Percentiles rank a stretch among this genome's conserved stretches.
Evolutionary conservation across 2,113 vertebrate genomes (phyloP).

Genomic region (Empidonax alnorum): DNA sequence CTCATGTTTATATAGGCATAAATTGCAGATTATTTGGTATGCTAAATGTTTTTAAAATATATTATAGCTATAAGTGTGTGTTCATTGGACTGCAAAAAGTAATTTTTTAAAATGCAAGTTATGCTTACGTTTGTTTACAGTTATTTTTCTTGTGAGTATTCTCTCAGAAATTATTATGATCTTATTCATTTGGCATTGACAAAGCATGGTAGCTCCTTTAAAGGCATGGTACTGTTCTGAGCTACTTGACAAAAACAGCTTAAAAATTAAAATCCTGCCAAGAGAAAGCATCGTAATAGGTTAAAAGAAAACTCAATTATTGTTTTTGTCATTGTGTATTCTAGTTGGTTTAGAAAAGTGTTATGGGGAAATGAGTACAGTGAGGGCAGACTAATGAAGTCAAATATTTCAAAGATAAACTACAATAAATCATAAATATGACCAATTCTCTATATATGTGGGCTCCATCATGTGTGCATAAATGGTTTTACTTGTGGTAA

Average conservation of each 20-base stretch:
- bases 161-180: not conserved
- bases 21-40: not conserved
- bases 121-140: slow-evolving; percentile 19
- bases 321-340: not conserved
- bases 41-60: not conserved
- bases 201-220: not conserved
- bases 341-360: not conserved
- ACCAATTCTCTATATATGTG: not conserved
- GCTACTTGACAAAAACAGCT: not conserved
- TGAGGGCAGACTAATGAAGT: not conserved
- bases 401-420: not conserved
- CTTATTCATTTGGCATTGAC: not conserved
- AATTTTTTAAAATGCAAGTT: not conserved
- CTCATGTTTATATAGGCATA: not conserved
- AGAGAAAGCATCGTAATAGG: not conserved
- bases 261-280: not conserved
- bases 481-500: not conserved
- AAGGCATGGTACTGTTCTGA: not conserved
- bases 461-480: not conserved
- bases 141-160: slow-evolving; percentile 1
- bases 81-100: not conserved
- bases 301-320: not conserved
- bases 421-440: not conserved
- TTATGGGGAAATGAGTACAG: not conserved
- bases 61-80: not conserved